A percentile compares a stretch with the other conserved stretches of the same genome.
Conservation (phyloP, 2,888 invertebrate species). For the Nomada ruficornis region DNA sequence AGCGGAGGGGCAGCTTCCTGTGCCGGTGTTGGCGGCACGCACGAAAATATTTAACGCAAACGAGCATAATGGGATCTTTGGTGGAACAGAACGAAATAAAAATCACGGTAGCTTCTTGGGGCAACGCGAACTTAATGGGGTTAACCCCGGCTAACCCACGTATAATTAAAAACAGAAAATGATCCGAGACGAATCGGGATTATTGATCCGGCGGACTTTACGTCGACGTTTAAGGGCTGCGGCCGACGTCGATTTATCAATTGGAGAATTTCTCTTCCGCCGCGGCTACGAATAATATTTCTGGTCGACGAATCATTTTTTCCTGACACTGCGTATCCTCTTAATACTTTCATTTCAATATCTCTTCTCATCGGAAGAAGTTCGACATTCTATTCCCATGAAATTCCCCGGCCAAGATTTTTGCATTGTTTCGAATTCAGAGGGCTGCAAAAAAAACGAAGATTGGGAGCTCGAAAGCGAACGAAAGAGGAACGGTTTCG, state of each 20-base stretch:
- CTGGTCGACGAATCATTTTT: no score
- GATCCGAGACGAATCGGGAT: conserved; percentile 76
- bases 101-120: conserved; percentile 66
- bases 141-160: conserved; percentile 76
- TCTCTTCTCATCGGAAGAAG: background rate
- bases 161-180: conserved; percentile 80
- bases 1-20: conserved; percentile 25
- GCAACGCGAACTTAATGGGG: conserved; percentile 75
- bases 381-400: background rate
- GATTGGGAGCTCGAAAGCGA: conserved; percentile 13
- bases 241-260: conserved; percentile 37
- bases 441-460: background rate
- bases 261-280: background rate
- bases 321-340: no score
- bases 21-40: conserved; percentile 36
- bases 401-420: background rate
- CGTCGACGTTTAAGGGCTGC: conserved; percentile 42
- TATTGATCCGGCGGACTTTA: conserved; percentile 72
- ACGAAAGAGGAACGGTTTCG: conserved; percentile 44
- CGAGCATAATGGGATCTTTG: conserved; percentile 70
- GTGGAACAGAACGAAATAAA: conserved; percentile 65
- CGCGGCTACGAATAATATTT: no score
- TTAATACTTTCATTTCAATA: no score
- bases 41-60: conserved; percentile 66
- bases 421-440: background rate